These are phyloP conservation scores for Pseudotriccus pelzelni DNA, from an alignment of 2,797 vertebrate species.

Conservation along the genomic window DNA sequence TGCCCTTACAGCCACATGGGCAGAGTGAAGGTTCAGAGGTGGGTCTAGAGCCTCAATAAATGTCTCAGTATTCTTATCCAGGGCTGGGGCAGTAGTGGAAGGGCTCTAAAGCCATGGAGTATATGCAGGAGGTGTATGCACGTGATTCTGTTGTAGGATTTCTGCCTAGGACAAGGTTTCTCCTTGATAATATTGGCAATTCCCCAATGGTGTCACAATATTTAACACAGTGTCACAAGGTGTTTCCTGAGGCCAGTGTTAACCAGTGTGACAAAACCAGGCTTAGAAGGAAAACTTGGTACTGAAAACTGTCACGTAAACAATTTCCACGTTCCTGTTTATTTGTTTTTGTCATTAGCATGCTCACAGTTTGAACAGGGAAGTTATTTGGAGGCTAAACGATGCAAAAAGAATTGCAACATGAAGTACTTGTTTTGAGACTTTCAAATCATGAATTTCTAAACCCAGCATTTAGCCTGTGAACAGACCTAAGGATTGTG, in stretches of 20 bases:
- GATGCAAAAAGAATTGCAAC: background rate
- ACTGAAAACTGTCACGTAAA: background rate
- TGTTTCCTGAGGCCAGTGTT: background rate
- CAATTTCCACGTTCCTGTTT: background rate
- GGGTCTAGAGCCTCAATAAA: background rate
- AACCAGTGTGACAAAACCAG: background rate
- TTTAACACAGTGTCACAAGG: background rate
- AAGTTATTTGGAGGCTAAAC: background rate
- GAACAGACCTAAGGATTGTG: background rate
- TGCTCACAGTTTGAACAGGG: background rate
- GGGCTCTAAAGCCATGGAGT: background rate
- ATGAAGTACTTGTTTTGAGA: background rate
- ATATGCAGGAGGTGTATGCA: background rate
- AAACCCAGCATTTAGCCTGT: background rate
- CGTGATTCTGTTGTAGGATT: background rate
- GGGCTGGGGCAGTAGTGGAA: background rate
- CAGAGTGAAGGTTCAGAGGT: background rate
- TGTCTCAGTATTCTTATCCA: background rate
- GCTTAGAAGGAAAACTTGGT: background rate
- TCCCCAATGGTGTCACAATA: background rate
- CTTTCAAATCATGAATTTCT: background rate
- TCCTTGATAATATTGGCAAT: background rate
- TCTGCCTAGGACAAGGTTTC: background rate
- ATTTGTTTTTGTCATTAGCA: background rate
- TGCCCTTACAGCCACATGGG: background rate